Percentiles rank a stretch among this genome's conserved stretches.
phyloP scores from a whole-genome alignment of 1,140 invertebrate species.

The Drosophila rhopaloa region DNA sequence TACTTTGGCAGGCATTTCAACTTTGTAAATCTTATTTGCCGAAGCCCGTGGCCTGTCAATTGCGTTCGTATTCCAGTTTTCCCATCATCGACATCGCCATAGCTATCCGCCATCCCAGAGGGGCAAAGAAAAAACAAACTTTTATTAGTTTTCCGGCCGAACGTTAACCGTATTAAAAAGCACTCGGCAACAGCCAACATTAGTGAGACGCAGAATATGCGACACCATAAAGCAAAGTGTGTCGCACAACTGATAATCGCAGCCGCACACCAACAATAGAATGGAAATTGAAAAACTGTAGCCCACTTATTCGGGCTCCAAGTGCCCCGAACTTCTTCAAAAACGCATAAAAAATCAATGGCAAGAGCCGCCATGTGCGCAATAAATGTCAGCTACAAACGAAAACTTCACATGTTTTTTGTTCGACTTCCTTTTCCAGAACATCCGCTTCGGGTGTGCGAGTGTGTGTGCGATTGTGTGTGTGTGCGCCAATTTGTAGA shows the following conservation, averaged over 20 bases:
- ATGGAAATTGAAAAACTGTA: slow-evolving; percentile 59
- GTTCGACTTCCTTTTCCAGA: slow-evolving; percentile 13
- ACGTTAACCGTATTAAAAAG: slow-evolving; percentile 72
- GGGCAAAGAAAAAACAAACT: slow-evolving; percentile 34
- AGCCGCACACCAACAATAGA: slow-evolving; percentile 31
- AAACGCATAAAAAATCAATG: slow-evolving; percentile 81
- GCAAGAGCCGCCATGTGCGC: slow-evolving; percentile 72
- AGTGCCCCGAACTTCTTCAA: slow-evolving; percentile 67
- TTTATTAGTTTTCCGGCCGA: slow-evolving; percentile 72
- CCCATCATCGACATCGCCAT: slow-evolving; percentile 33
- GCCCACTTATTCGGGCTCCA: slow-evolving; percentile 58
- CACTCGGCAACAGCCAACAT: slow-evolving; percentile 54
- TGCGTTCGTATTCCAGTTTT: slow-evolving; percentile 32
- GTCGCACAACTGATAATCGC: slow-evolving; percentile 42
- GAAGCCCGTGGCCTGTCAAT: slow-evolving; percentile 45
- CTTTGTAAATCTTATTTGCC: slow-evolving; percentile 63
- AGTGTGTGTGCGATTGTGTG: slow-evolving; percentile 6
- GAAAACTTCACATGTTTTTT: slow-evolving; percentile 64
- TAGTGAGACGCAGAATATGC: slow-evolving; percentile 36
- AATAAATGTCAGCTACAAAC: slow-evolving; percentile 75
- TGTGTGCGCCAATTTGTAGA: slow-evolving; percentile 41
- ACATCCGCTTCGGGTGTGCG: slow-evolving; percentile 18
- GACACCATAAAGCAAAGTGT: slow-evolving; percentile 20
- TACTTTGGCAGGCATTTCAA: slow-evolving; percentile 25
- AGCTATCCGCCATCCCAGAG: slow-evolving; percentile 1